Percentiles rank a stretch among this genome's conserved stretches.
Conservation (phyloP, 2,888 invertebrate species). For the Philaethria dido region DNA sequence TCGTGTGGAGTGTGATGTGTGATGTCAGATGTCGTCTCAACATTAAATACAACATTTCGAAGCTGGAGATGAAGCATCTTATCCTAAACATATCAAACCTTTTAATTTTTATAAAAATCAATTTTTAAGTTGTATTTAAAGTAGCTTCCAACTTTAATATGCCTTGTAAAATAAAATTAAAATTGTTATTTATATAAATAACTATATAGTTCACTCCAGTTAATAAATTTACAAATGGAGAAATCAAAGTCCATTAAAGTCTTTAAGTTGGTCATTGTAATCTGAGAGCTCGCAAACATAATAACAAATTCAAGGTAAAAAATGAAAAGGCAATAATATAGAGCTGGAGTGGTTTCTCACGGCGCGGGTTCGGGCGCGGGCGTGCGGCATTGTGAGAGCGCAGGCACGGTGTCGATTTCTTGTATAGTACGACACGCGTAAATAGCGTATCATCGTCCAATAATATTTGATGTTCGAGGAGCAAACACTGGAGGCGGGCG, state of each 20-base stretch:
- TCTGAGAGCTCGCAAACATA: slow-evolving; percentile 25
- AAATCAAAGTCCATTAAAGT: neutral
- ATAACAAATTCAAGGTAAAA: slow-evolving; percentile 29
- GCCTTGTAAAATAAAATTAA: neutral
- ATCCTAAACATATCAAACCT: no score
- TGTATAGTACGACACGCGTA: slow-evolving; percentile 57
- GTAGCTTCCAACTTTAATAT: neutral
- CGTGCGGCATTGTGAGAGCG: slow-evolving; percentile 16
- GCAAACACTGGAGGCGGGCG: slow-evolving; percentile 38
- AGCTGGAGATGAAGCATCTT: no score
- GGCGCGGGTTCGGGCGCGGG: slow-evolving; percentile 24
- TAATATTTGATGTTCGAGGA: slow-evolving; percentile 61
- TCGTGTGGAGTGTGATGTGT: no score
- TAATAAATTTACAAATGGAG: slow-evolving; percentile 4
- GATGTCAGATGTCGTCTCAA: no score
- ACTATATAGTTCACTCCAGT: neutral
- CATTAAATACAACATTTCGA: no score
- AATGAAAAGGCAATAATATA: slow-evolving; percentile 30
- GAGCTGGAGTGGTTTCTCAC: slow-evolving; percentile 32
- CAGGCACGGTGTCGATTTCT: slow-evolving; percentile 49
- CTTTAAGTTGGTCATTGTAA: neutral
- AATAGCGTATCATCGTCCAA: slow-evolving; percentile 72
- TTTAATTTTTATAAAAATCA: no score
- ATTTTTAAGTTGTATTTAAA: neutral
- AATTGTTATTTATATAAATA: no score